Base-by-base conservation (phyloP, 2,797 vertebrate genomes). In the Hirundo rustica region DNA sequence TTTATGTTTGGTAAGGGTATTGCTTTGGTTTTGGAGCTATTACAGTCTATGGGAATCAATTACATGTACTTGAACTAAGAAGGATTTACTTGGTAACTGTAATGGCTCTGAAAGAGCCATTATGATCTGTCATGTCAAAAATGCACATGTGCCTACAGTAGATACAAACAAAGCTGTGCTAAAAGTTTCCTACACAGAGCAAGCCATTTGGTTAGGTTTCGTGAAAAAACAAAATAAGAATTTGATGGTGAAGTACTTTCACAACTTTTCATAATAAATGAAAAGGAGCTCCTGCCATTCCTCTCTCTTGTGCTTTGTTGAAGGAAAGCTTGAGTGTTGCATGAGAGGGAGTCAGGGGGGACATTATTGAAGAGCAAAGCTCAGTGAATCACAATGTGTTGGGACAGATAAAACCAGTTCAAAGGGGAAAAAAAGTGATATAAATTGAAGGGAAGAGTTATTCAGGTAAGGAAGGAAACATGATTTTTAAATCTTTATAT, bases 71-170 rank as follows among this genome's bases (percentile, higher is more conserved):
- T 96, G 96, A 97, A 97, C 97, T 97, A 97, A 97, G 96, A 97
- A 97, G 97, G 97, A 97, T 98, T 97, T 97, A 97, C 96, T 97
- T 97, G 97, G 97, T 97, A 97, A 97, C 96, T 95, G 79, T 97
- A 97, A 97, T 97, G 96, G 96, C 96, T 97, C 94, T 96, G 96
- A 97, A 97, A 97, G 97, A 97, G 96, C 96, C 95, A 97, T 97
- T 97, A 97, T 89, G 93, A 96, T 96, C 91, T 96, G 93, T 97
- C 95, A 94, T 83, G 89, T 96, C 96, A 89, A 92, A 96, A 96
- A 91, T 42, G 42, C 85, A 89, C 94, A 50, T 88, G 83, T 94
- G 93, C 77, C 79, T 91, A 67, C 57, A 57, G 70, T 55, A 95
- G 92, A 81, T 80, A 93, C 70, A 94, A 91, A 91, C 71, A 75